Evolutionary conservation across 1,140 invertebrate genomes (phyloP), one percentile per base, ranked within the genome.

Genomic region (Sycophaga agraensis): DNA sequence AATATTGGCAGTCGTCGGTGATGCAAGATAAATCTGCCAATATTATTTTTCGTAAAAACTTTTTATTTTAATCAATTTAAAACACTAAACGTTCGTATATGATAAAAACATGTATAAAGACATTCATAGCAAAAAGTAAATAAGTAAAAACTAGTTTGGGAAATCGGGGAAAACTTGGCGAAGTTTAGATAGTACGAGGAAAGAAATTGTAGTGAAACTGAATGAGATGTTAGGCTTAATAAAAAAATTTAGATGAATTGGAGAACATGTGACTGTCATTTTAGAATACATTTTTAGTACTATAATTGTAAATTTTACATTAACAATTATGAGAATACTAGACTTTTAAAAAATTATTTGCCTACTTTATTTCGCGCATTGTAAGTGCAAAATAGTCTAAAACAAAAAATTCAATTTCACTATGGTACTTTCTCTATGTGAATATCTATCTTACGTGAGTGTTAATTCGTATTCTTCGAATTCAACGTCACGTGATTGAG

Each of bases 161-260:
- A 28, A 51, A 49, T 43, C 46, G 34, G 57, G 48, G 31, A 53
- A 59, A 59, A 40, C 24, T 51, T 43, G 39, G n/a, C 14, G n/a
- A 49, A 31, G 12, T 9, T 37, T 60, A 60, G 51, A 8, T 39
- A 61, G 17, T 53, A 14, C 28, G 8, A 48, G 55, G 19, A 35
- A 55, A 61, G 59, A 48, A 22, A 55, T 61, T 61, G 31, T 55
- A 53, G 59, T 61, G 51, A 55, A 61, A 55, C 12, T 39, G 49
- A 49, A 55, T n/a, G 12, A 26, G 28, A 39, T 5, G 45, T 54
- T 46, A 54, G 45, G 12, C 49, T 46, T 40, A 37, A 49, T 34
- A 24, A 28, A 35, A 22, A 43, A 60, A 53, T 46, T 59, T 59
- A 39, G 24, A 11, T 12, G 40, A 60, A 34, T 45, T 60, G 42